These are phyloP conservation scores for Teleiodes luculella DNA, from an alignment of 2,888 invertebrate species.

Conservation along the genomic window DNA sequence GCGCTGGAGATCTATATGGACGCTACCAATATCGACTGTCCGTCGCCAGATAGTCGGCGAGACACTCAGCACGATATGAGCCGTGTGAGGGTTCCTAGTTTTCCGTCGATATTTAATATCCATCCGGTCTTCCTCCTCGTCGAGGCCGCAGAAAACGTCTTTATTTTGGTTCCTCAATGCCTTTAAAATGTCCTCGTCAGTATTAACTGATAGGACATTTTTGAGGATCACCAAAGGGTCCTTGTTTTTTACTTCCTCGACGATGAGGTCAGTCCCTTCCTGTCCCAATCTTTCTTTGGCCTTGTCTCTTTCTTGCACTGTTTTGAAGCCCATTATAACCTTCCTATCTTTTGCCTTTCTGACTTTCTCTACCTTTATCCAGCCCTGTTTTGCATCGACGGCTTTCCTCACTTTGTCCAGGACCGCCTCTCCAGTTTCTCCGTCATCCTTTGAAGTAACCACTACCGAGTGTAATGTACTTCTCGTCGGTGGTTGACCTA, in stretches of 20 bases:
- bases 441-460: background rate
- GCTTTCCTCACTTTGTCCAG: conserved; percentile 11
- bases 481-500: too few species aligned
- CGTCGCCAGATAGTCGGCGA: background rate
- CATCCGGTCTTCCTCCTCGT: background rate
- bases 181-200: background rate
- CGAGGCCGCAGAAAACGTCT: background rate
- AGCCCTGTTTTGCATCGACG: conserved; percentile 13
- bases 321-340: conserved; percentile 17
- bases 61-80: background rate
- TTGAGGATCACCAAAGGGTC: conserved; percentile 15
- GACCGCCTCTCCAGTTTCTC: conserved; percentile 11
- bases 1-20: background rate
- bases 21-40: background rate
- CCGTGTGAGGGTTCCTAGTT: background rate
- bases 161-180: background rate
- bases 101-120: background rate
- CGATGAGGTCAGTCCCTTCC: background rate
- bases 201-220: background rate
- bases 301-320: conserved; percentile 7
- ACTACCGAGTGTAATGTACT: background rate
- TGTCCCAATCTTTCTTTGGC: background rate
- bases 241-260: conserved; percentile 16
- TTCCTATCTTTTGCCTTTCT: conserved; percentile 19
- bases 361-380: conserved; percentile 12